Conservation (phyloP, 2,113 vertebrate species). For the Pagrus major region DNA sequence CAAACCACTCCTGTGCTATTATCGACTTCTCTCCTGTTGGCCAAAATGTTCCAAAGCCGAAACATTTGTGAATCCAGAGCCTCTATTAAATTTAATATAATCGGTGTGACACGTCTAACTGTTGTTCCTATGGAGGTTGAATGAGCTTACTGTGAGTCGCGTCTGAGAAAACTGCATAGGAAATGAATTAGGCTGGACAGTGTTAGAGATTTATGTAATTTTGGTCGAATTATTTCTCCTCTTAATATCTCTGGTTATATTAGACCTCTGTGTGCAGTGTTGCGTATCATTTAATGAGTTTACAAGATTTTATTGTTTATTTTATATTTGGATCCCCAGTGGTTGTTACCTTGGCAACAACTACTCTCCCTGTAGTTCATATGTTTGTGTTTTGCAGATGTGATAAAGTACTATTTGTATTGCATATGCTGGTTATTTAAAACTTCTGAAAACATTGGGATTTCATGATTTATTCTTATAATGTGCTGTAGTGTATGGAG, state of each 20-base stretch:
- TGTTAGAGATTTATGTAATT: too few species aligned
- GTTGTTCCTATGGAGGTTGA: not conserved
- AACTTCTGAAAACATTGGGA: not conserved
- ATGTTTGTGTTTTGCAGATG: not conserved
- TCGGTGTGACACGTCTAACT: not conserved
- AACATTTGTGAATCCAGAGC: not conserved
- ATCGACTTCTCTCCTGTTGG: not conserved
- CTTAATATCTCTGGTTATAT: not conserved
- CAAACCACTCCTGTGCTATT: not conserved
- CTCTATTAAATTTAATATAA: not conserved
- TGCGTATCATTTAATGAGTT: not conserved
- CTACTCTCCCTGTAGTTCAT: not conserved
- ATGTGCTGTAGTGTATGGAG: not conserved
- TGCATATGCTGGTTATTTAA: not conserved
- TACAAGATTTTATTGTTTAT: not conserved
- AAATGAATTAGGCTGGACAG: not conserved
- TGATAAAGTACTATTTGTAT: not conserved
- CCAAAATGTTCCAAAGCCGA: not conserved
- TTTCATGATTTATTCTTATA: not conserved
- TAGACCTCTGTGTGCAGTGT: not conserved
- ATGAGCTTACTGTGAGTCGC: not conserved
- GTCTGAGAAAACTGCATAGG: not conserved
- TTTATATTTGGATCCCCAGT: conserved; percentile 8
- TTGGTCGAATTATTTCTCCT: not conserved
- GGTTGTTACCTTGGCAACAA: conserved; percentile 25